Base-by-base conservation (phyloP, 35 echinoderm and acorn worm species). In the Lytechinus variegatus region DNA sequence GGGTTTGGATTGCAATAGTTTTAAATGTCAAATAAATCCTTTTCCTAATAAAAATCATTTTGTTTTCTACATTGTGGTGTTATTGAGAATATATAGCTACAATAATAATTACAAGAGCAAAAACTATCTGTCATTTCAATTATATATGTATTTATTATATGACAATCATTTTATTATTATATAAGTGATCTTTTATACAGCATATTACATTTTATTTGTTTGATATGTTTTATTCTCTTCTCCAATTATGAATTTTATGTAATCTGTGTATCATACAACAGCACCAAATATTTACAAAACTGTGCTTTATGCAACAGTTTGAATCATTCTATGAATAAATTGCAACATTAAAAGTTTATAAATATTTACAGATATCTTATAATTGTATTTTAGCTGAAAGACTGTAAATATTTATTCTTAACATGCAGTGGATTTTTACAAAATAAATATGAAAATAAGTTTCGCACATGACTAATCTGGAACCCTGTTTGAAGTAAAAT, bases 101-200 rank as follows among this genome's bases (percentile, higher is more conserved):
- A 44, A 44, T 44, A 44, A 44, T 44, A 44, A 44, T 44, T 2
- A 44, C 33, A 44, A 44, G 33, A 44, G 33, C 33, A 44, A 44
- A 44, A 44, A 44, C 33, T 44, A 24, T 79, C n/a, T 79, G 66
- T 79, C 66, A 79, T 24, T 79, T 79, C 16, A 79, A 79, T 79
- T 24, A 79, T 79, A 79, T 79, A 79, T 19, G 21, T 79, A 79
- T 79, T 79, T 79, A 79, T 79, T 79, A 24, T 79, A 79, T 79
- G 21, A 79, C 66, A 79, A 79, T 79, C 66, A 79, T 4, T 79
- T 79, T 79, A 79, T 24, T 21, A 16, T 79, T 19, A 24, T 79
- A 79, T 79, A 79, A n/a, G 19, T 79, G 66, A 79, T 79, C 66
- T 79, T 79, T 79, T 79, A 79, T 79, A 79, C 66, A 79, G 66